Evolutionary conservation across 2,797 vertebrate genomes (phyloP).

Genomic region (Pseudochromis fuscus): DNA sequence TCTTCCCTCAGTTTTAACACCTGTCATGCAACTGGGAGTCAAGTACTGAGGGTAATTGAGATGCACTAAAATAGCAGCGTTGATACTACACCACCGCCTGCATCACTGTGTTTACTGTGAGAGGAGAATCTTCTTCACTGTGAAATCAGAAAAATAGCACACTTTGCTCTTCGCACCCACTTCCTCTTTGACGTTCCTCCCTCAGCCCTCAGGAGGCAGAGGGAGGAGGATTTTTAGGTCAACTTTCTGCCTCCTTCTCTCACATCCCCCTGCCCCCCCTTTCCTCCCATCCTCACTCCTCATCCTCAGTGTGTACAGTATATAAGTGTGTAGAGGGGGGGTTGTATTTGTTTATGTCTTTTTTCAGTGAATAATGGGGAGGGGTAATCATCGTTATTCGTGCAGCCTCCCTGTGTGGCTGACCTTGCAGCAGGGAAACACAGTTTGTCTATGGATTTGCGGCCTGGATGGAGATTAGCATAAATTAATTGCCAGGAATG

Average conservation of each 20-base stretch:
- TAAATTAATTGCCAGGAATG: slow-evolving; percentile 66
- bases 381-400: slow-evolving; percentile 10
- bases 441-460: slow-evolving; percentile 22
- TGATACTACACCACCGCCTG: no score
- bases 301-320: slow-evolving; percentile 19
- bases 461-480: slow-evolving; percentile 61
- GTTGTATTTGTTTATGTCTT: slow-evolving; percentile 28
- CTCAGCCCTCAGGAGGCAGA: slow-evolving; percentile 47
- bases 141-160: slow-evolving; percentile 62
- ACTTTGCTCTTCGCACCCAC: slow-evolving; percentile 22
- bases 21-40: no score
- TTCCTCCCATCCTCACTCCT: slow-evolving; percentile 20
- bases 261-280: slow-evolving; percentile 1
- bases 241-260: slow-evolving; percentile 45
- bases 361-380: slow-evolving; percentile 6
- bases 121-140: slow-evolving; percentile 25
- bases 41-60: neutral
- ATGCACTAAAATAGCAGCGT: neutral
- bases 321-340: neutral
- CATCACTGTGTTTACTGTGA: neutral
- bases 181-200: slow-evolving; percentile 50
- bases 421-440: slow-evolving; percentile 41
- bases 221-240: slow-evolving; percentile 68
- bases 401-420: slow-evolving; percentile 34
- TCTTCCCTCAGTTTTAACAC: no score